Evolutionary conservation across 2,888 invertebrate species (phyloP).

Genomic region (Mesorhabditis spiculigera): DNA sequence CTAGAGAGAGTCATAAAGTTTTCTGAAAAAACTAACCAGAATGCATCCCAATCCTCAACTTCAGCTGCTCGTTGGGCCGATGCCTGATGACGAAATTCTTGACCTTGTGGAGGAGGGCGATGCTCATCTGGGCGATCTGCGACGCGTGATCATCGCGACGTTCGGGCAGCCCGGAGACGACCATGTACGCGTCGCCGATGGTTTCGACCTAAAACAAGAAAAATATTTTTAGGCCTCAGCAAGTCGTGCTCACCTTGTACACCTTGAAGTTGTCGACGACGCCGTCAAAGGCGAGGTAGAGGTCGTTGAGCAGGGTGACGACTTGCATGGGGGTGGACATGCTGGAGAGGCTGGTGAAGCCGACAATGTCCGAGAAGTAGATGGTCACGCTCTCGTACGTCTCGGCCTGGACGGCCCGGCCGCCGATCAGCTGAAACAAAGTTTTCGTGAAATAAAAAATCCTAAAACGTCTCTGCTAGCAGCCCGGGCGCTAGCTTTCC

Average conservation of each 20-base stretch:
- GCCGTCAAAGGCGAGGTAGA: slow-evolving; percentile 94
- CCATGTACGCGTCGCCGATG: slow-evolving; percentile 60
- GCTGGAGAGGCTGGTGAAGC: slow-evolving; percentile 64
- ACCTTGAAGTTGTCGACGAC: slow-evolving; percentile 93
- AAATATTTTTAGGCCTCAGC: neutral
- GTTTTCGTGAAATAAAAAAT: neutral
- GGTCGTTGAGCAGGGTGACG: slow-evolving; percentile 90
- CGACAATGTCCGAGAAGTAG: slow-evolving; percentile 66
- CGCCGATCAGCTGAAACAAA: slow-evolving; percentile 60
- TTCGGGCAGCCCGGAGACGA: slow-evolving; percentile 76
- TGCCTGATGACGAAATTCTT: slow-evolving; percentile 85
- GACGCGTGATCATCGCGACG: slow-evolving; percentile 87
- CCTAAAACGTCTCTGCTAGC: too few relatives aligned
- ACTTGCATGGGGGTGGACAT: slow-evolving; percentile 67
- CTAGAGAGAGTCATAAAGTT: slow-evolving; percentile 5
- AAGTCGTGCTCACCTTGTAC: slow-evolving; percentile 67
- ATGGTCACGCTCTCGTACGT: slow-evolving; percentile 64
- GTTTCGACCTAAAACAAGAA: slow-evolving; percentile 32
- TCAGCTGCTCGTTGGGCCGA: slow-evolving; percentile 80
- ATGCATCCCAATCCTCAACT: slow-evolving; percentile 88
- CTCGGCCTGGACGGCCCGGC: slow-evolving; percentile 64
- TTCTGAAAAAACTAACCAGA: slow-evolving; percentile 63
- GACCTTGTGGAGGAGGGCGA: slow-evolving; percentile 75
- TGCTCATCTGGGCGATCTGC: slow-evolving; percentile 68
- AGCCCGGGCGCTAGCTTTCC: too few relatives aligned